A percentile compares a stretch with the other conserved stretches of the same genome.
Conservation (phyloP, 2,113 vertebrate genomes). For the Ondatra zibethicus region DNA sequence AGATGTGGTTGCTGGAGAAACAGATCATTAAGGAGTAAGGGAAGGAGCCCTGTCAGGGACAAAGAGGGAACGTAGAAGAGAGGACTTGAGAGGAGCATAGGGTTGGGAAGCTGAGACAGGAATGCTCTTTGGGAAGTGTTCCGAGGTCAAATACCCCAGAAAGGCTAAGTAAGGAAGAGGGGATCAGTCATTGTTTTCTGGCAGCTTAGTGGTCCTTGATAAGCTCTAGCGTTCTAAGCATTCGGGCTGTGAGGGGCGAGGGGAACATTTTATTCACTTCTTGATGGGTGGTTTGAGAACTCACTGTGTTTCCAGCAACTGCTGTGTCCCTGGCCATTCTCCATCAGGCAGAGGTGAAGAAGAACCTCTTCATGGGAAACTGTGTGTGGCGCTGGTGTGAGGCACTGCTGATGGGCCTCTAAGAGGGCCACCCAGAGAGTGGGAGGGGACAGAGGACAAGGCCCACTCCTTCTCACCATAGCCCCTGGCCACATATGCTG, state of each 20-base stretch:
- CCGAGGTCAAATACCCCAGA: neutral
- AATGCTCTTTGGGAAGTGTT: neutral
- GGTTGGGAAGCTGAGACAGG: neutral
- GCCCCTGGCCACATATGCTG: neutral
- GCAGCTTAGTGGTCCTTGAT: neutral
- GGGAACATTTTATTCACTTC: neutral
- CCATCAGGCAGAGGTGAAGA: neutral
- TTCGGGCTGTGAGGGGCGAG: neutral
- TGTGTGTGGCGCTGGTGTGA: neutral
- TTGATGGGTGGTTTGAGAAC: neutral
- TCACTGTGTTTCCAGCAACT: neutral
- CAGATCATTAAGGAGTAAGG: neutral
- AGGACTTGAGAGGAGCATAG: neutral
- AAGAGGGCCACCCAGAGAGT: neutral
- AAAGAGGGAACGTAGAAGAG: neutral
- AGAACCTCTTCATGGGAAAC: neutral
- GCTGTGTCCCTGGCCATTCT: neutral
- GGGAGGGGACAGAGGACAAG: too few relatives aligned
- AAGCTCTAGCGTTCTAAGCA: neutral
- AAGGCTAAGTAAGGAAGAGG: neutral
- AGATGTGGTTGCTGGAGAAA: neutral
- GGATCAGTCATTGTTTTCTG: neutral
- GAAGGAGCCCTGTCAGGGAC: neutral
- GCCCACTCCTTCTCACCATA: neutral
- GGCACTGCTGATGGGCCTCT: neutral